Base-by-base conservation (phyloP, 92 coral and sea anemone species). In the Isaurus tuberculatus region DNA sequence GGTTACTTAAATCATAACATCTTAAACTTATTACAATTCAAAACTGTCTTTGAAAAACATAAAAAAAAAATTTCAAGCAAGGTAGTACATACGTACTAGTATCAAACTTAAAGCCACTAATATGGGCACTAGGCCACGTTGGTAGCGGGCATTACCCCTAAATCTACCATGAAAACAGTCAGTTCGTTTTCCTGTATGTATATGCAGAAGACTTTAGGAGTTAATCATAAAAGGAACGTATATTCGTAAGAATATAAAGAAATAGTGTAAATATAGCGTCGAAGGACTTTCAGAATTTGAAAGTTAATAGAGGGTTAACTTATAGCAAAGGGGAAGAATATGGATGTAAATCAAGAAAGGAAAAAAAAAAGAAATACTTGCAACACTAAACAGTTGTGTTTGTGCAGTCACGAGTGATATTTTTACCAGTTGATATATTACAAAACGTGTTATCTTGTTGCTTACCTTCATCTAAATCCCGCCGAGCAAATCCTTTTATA, bases 401-500 rank as follows among this genome's bases (percentile, higher is more conserved):
- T 51, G 22, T 51, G 58, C n/a, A n/a, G n/a, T 51, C 6, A 51
- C 58, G 58, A 51, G 4, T 55, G 22, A 19, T 55, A 10, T 55
- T 55, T 19, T 55, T 22, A 55, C 63, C 63, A 22, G n/a, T n/a
- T n/a, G n/a, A 19, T 22, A 19, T n/a, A n/a, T 19, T 7, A 19
- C 23, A 37, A 2, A 70, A 2, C 0, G n/a, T n/a, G n/a, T n/a
- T n/a, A n/a, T n/a, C n/a, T n/a, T n/a, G 27, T 20, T 8, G 26
- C 82, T 58, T 16, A 77, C 51, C 82, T n/a, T 65, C 20, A 33
- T 13, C 17, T 26, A 8, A 7, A 57, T 58, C 32, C 48, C 17
- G 34, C 31, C 31, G 67, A 8, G 30, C 32, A 49, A 74, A 51
- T 16, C 65, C 17, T 61, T 75, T 77, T 77, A 74, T 77, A 44